These are phyloP conservation scores for Euborellia annulipes DNA, from an alignment of 1,140 invertebrate genomes.

Conservation along the genomic window DNA sequence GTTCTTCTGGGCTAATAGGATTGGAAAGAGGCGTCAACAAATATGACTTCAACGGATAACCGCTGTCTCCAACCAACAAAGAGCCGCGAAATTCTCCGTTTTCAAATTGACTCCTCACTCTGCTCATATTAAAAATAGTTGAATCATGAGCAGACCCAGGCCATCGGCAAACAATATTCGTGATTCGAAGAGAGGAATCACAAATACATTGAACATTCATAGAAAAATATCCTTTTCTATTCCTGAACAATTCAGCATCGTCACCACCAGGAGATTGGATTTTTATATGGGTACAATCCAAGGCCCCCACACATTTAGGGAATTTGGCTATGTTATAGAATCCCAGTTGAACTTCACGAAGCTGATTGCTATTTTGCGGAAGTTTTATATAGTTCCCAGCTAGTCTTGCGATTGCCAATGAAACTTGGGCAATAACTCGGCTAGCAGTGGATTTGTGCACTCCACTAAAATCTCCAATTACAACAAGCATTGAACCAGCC, in stretches of 20 bases:
- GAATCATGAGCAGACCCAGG: slow-evolving; percentile 22
- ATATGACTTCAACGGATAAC: slow-evolving; percentile 16
- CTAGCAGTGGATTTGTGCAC: too few species aligned
- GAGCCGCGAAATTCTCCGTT: slow-evolving; percentile 14
- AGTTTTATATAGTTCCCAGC: too few species aligned
- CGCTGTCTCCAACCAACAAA: slow-evolving; percentile 21
- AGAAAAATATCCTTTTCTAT: slow-evolving; percentile 21
- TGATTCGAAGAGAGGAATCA: slow-evolving; percentile 21
- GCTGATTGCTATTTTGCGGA: too few species aligned
- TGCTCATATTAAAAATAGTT: slow-evolving; percentile 20
- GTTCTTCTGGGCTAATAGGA: too few species aligned
- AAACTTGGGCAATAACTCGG: too few species aligned
- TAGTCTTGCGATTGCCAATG: too few species aligned
- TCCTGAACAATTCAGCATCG: slow-evolving; percentile 7
- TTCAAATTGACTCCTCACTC: slow-evolving; percentile 13
- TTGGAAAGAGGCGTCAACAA: too few species aligned
- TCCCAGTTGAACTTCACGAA: too few species aligned
- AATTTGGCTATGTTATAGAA: background rate
- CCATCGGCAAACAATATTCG: slow-evolving; percentile 26
- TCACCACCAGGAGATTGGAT: slow-evolving; percentile 9
- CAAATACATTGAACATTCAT: slow-evolving; percentile 25
- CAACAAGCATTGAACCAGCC: too few species aligned
- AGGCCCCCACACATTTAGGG: background rate
- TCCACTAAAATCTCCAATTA: too few species aligned
- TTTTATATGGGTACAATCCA: slow-evolving; percentile 7